Percentiles rank a stretch among this genome's conserved stretches.
Conservation (phyloP, 2,797 vertebrate genomes). For the Bradypodion pumilum region DNA sequence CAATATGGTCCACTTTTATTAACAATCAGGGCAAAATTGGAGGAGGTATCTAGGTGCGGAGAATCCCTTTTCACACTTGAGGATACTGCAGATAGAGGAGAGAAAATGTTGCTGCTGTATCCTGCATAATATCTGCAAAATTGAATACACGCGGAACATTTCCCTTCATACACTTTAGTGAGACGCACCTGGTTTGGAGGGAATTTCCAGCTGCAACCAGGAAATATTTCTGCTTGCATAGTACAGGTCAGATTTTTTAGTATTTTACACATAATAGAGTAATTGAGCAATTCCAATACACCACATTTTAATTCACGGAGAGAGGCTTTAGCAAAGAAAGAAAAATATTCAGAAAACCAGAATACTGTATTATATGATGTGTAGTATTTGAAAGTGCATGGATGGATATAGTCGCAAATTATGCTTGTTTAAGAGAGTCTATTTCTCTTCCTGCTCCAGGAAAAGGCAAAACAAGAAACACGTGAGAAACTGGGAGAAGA, state of each 20-base stretch:
- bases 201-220: not conserved
- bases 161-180: not conserved
- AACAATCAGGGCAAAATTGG: too few relatives aligned
- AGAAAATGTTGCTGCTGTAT: not conserved
- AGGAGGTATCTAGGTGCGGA: too few relatives aligned
- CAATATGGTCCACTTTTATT: too few relatives aligned
- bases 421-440: not conserved
- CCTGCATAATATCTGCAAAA: not conserved
- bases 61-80: too few relatives aligned
- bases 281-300: not conserved
- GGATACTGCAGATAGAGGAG: not conserved
- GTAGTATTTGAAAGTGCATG: not conserved
- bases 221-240: not conserved
- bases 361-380: not conserved
- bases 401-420: not conserved
- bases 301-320: not conserved
- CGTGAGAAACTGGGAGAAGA: constrained; percentile 76
- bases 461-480: constrained; percentile 69
- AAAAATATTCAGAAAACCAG: not conserved
- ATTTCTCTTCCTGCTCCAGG: constrained; percentile 54
- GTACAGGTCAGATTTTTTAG: not conserved
- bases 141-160: not conserved
- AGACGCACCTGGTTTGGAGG: too few relatives aligned
- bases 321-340: not conserved
- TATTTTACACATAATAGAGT: not conserved